Base-by-base conservation (phyloP, 2,888 invertebrate species). In the Drosophila austrosaltans region DNA sequence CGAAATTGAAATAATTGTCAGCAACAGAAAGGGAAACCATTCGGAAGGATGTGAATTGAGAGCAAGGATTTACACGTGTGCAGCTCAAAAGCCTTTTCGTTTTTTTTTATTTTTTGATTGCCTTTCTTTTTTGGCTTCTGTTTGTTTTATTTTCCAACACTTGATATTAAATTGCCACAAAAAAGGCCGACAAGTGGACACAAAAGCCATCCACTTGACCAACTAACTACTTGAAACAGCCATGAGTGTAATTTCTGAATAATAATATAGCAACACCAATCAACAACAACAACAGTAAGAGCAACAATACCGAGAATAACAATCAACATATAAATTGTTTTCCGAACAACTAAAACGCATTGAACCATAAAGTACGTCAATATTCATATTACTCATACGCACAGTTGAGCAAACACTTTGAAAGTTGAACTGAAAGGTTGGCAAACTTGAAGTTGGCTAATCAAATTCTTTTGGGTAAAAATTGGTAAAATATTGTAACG, bases 351-450 rank as follows among this genome's bases (percentile, higher is more conserved):
- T 73, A 68, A 80, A 81, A 77, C 30, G 60, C 77, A 82, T 74
- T 78, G 62, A 75, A 71, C 68, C 65, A 74, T 75, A 66, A 57
- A 58, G 70, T 62, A 59, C 40, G 66, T 63, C 59, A 70, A 72
- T 75, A 72, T 75, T 65, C 61, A 78, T 71, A 78, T 80, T 84
- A 78, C 73, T 72, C 75, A 81, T 83, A 78, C 73, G 81, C 78
- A 63, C 69, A 65, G 81, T 81, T 86, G 68, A 57, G 54, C 83
- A 81, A 65, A 65, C 40, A 36, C 59, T 63, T 42, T 48, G 36
- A 10, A 54, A 60, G 59, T 44, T 58, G 61, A 58, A 8, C 36
- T 36, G 36, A 68, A 39, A 54, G 62, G 60, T 39, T 39, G 39
- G 20, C 32, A 20, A 20, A 42, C 8, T 20, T 4, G 22, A 66